These are phyloP conservation scores for Harpagus bidentatus DNA, from an alignment of 2,113 vertebrate species.

Conservation along the genomic window DNA sequence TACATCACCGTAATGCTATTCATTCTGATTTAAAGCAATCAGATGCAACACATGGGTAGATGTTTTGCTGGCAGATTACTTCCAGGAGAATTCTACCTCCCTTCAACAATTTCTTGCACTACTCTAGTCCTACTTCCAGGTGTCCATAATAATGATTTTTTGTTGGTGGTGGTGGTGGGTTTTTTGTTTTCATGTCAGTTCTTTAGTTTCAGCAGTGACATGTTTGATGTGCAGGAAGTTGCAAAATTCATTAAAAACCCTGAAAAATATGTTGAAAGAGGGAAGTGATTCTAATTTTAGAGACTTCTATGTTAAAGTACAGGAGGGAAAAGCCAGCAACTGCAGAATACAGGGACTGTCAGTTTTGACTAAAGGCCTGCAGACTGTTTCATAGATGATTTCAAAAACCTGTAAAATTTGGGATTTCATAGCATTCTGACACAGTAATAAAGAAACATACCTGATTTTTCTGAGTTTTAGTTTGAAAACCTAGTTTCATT, in stretches of 20 bases:
- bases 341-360: background rate
- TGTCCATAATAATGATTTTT: background rate
- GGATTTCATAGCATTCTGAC: background rate
- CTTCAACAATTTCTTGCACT: background rate
- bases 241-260: slow-evolving; percentile 27
- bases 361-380: background rate
- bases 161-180: too few relatives aligned
- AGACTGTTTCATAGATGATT: background rate
- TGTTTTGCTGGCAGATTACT: background rate
- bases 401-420: background rate
- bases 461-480: background rate
- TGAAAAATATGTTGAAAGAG: background rate
- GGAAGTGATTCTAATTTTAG: background rate
- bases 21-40: background rate
- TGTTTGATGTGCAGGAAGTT: slow-evolving; percentile 34
- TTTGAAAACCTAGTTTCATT: background rate
- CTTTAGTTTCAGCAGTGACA: background rate
- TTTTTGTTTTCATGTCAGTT: background rate
- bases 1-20: background rate
- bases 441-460: background rate
- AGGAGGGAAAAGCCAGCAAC: background rate
- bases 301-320: background rate
- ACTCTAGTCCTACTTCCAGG: background rate
- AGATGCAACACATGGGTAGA: background rate
- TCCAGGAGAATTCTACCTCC: background rate